Base-by-base conservation (phyloP, 2,797 vertebrate genomes). In the Todus mexicanus region DNA sequence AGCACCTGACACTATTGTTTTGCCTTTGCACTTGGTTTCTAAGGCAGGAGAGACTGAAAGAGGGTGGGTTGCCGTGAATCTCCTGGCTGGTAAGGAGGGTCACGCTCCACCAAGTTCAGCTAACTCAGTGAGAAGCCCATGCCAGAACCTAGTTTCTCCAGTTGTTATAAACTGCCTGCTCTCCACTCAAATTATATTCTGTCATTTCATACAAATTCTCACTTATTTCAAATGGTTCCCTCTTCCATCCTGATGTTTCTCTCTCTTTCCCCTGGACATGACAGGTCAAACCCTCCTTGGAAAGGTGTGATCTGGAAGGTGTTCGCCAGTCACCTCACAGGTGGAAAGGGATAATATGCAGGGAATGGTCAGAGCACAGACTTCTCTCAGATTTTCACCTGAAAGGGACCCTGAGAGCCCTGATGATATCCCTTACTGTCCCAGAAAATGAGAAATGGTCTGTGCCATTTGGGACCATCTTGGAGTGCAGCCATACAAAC, bases 61-160 rank as follows among this genome's bases (percentile, higher is more conserved):
- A 56, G 23, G 8, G 23, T 25, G 13, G 35, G 18, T 13, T 11
- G 22, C 27, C 2, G 0, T 1, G 0, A 47, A 51, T 68, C 6
- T 71, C 45, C 35, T 7, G 10, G 13, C 27, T 75, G 35, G 27
- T 47, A 69, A 81, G 40, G 27, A 84, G 22, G 10, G 18, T 25
- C 54, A 50, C 1, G 0, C 4, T 69, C 29, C 37, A 57, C 12
- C 53, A 84, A 60, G 40, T 21, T 64, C 48, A 89, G 42, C 23
- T 76, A 70, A 57, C 31, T 26, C 40, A 42, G 5, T 8, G 40
- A 45, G 53, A 74, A 93, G 19, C 20, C 71, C 10, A 9, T 6
- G 2, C 11, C 64, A 57, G 26, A 84, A 50, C 11, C 7, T 60
- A 1, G 1, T 73, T 84, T 73, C n/a, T 87, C 31, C 20, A 8